Percentiles rank a stretch among this genome's conserved stretches.
Conservation (phyloP, 2,888 invertebrate genomes). For the Eupeodes luniger region DNA sequence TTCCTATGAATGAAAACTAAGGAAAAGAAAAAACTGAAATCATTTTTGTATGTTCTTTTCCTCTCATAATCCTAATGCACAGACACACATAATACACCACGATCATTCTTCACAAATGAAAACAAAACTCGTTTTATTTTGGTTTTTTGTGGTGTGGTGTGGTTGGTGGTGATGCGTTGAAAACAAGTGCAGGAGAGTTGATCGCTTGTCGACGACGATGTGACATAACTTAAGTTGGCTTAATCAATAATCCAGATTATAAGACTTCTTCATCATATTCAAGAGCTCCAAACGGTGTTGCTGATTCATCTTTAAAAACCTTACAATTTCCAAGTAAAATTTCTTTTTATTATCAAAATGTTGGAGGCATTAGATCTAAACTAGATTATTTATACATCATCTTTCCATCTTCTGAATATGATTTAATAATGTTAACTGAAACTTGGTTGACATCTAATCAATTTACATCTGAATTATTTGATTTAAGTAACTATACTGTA, state of each 20-base stretch:
- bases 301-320: not conserved
- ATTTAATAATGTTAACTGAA: conserved; percentile 8
- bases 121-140: no score
- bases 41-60: no score
- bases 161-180: no score
- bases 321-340: not conserved
- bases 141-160: no score
- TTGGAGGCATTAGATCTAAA: not conserved
- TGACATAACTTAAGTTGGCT: not conserved
- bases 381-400: not conserved
- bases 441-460: conserved; percentile 4
- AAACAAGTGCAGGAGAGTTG: no score
- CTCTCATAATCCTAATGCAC: no score
- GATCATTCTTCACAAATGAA: no score
- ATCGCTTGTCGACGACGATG: not conserved
- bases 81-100: no score
- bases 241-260: not conserved
- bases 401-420: not conserved
- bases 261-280: not conserved
- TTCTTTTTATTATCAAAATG: conserved; percentile 2
- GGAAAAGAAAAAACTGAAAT: no score
- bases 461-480: conserved; percentile 3
- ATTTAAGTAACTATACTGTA: not conserved
- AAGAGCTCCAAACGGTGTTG: not conserved
- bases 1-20: no score